Conservation (phyloP, 2,797 vertebrate species). For the Hypotaenidia okinawae region DNA sequence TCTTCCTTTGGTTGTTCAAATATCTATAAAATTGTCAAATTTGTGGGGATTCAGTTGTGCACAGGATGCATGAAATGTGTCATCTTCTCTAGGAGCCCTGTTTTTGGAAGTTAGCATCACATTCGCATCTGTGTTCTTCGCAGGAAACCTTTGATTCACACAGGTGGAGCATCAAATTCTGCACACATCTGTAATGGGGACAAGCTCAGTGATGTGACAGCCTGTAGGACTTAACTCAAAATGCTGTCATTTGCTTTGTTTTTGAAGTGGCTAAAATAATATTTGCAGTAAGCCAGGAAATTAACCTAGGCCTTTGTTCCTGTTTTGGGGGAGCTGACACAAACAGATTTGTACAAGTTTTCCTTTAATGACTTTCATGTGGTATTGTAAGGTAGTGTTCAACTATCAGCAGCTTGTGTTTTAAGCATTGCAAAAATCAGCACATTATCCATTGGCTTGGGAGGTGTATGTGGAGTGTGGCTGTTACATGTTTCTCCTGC, state of each 20-base stretch:
- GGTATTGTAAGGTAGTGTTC: not conserved
- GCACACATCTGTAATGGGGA: not conserved
- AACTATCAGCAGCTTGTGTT: not conserved
- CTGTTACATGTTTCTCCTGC: not conserved
- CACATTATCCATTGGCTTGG: accelerated
- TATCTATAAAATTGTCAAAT: not conserved
- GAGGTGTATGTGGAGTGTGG: no score
- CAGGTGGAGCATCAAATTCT: not conserved
- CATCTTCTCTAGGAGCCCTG: not conserved
- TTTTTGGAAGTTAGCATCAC: not conserved
- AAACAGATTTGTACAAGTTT: not conserved
- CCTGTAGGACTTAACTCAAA: not conserved
- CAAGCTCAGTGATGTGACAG: not conserved
- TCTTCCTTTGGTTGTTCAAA: not conserved
- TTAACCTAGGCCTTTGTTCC: not conserved
- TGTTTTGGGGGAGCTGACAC: not conserved
- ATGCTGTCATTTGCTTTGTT: not conserved
- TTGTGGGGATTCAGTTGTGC: not conserved
- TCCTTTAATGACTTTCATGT: not conserved
- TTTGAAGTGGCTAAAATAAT: not conserved
- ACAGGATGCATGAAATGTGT: accelerated
- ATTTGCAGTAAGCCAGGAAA: not conserved
- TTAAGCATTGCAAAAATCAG: not conserved
- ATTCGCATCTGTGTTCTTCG: not conserved
- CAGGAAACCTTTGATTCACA: not conserved